These are phyloP conservation scores for Tarsius wallacei DNA, from an alignment of 2,797 vertebrate genomes.

Conservation along the genomic window DNA sequence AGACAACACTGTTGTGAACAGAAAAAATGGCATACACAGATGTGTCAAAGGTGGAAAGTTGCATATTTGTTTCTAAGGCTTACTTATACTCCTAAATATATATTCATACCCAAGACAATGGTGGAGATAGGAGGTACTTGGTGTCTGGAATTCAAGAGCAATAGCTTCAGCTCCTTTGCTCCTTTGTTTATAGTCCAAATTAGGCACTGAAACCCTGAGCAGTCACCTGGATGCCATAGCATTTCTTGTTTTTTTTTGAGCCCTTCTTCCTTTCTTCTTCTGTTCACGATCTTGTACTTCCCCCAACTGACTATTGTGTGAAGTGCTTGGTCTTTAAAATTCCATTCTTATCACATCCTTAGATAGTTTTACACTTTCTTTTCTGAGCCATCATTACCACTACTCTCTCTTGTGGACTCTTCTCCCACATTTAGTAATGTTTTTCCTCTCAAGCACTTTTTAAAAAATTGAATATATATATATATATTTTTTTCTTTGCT, in stretches of 20 bases:
- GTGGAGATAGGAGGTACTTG: not conserved
- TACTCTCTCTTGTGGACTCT: not conserved
- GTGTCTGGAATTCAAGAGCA: not conserved
- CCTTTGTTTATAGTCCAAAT: not conserved
- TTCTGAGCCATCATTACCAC: not conserved
- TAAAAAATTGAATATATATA: conserved; percentile 32
- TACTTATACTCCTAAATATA: conserved; percentile 31
- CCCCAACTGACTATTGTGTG: not conserved
- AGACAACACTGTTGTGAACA: not conserved
- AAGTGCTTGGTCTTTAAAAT: not conserved
- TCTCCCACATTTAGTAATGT: not conserved
- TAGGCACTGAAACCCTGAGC: not conserved
- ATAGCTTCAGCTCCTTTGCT: not conserved
- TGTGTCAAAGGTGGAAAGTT: not conserved
- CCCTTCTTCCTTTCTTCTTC: not conserved
- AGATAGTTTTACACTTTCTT: conserved; percentile 13
- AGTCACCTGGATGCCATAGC: not conserved
- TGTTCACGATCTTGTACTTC: conserved; percentile 7
- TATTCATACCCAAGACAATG: not conserved
- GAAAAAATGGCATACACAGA: not conserved
- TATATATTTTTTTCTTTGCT: not conserved
- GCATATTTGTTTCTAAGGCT: not conserved
- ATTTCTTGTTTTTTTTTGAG: not conserved
- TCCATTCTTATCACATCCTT: not conserved
- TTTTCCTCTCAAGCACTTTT: not conserved